Conservation (phyloP, 2,888 invertebrate species). For the Nymphalis polychloros region DNA sequence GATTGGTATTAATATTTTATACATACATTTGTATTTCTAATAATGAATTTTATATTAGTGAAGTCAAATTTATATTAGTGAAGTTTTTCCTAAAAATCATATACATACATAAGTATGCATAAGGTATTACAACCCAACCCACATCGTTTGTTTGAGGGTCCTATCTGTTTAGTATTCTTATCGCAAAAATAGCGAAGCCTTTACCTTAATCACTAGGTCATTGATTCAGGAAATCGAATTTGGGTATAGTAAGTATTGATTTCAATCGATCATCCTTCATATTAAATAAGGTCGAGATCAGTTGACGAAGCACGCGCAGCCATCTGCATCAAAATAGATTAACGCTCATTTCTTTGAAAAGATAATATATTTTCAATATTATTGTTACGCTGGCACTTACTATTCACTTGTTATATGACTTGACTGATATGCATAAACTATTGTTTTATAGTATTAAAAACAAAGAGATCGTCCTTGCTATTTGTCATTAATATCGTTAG, state of each 20-base stretch:
- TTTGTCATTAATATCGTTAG: constrained; percentile 1
- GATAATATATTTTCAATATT: no score
- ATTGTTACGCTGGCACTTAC: constrained; percentile 12
- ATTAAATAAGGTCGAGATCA: constrained; percentile 45
- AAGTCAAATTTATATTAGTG: no score
- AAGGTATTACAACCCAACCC: constrained; percentile 9
- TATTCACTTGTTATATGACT: constrained; percentile 6
- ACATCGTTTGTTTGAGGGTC: constrained; percentile 18
- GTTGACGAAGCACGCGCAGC: constrained; percentile 46
- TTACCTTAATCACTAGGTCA: constrained; percentile 50
- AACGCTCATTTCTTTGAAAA: constrained; percentile 37
- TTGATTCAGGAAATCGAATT: constrained; percentile 54
- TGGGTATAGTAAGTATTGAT: constrained; percentile 44
- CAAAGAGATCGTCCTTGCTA: neutral
- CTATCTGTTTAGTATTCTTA: constrained; percentile 34
- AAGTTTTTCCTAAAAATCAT: neutral
- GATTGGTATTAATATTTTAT: constrained; percentile 23
- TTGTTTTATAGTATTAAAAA: constrained; percentile 3
- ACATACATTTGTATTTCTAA: constrained; percentile 14
- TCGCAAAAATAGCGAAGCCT: constrained; percentile 27
- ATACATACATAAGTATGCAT: neutral
- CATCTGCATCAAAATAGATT: constrained; percentile 60
- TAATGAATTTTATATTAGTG: constrained; percentile 1
- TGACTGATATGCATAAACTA: constrained; percentile 19
- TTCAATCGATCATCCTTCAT: constrained; percentile 38